These are phyloP conservation scores for Sinotaia quadrata DNA, from an alignment of 2,888 invertebrate species.

Conservation along the genomic window DNA sequence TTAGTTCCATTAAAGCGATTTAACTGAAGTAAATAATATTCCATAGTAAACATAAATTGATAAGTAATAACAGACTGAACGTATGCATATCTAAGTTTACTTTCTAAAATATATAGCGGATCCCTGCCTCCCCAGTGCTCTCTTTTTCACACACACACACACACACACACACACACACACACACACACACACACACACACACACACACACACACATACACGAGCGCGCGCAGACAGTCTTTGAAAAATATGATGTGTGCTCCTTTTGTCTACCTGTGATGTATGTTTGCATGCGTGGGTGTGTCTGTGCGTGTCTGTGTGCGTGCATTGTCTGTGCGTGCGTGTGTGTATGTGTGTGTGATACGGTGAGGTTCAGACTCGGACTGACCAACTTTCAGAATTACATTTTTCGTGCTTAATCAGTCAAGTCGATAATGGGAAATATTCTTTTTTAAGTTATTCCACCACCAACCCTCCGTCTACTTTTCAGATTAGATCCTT, in stretches of 20 bases:
- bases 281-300: neutral
- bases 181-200: conserved; percentile 11
- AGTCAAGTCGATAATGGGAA: neutral
- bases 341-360: neutral
- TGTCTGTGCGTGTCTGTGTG: neutral
- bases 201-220: neutral
- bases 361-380: neutral
- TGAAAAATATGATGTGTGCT: neutral
- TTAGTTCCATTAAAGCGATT: too few relatives aligned
- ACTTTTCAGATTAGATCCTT: too few relatives aligned
- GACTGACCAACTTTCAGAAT: neutral
- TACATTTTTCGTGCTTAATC: neutral
- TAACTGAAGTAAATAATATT: too few relatives aligned
- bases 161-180: neutral
- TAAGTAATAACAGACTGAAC: too few relatives aligned
- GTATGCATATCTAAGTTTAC: too few relatives aligned
- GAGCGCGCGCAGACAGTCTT: neutral
- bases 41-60: too few relatives aligned
- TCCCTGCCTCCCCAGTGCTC: too few relatives aligned
- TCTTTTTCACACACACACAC: neutral
- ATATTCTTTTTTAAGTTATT: too few relatives aligned
- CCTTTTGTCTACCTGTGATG: neutral
- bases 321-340: neutral
- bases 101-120: too few relatives aligned
- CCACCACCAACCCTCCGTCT: too few relatives aligned